phyloP scores from a whole-genome alignment of 2,888 invertebrate species.

The Ophion obscuratus region DNA sequence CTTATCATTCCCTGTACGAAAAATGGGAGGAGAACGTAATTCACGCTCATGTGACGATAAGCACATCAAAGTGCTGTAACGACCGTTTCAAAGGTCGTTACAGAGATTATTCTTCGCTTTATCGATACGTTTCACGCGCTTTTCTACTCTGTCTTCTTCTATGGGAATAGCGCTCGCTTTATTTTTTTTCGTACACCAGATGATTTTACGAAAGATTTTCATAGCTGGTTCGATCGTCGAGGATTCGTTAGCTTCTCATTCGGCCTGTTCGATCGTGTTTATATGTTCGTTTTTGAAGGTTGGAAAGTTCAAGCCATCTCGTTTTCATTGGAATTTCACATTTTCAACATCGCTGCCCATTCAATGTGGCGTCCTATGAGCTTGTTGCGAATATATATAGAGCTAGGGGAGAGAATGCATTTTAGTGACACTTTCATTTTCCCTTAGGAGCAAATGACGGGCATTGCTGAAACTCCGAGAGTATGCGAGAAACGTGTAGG shows the following conservation, averaged over 20 bases:
- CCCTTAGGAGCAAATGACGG: neutral
- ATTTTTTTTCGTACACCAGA: neutral
- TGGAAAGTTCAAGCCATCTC: neutral
- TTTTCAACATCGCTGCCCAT: neutral
- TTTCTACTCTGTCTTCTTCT: neutral
- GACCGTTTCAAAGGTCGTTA: slow-evolving; percentile 1
- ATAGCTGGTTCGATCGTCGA: neutral
- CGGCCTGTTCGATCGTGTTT: neutral
- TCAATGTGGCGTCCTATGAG: neutral
- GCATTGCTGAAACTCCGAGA: slow-evolving; percentile 25
- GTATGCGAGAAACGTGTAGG: slow-evolving; percentile 8
- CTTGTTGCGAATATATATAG: neutral
- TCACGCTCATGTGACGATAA: slow-evolving; percentile 14
- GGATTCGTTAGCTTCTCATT: neutral
- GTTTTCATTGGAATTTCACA: neutral
- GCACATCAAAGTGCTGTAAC: neutral
- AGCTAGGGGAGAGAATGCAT: neutral
- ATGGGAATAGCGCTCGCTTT: neutral
- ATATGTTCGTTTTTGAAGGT: neutral
- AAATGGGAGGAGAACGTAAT: neutral
- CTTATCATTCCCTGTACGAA: slow-evolving; percentile 22
- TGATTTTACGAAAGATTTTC: neutral
- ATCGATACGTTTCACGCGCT: neutral
- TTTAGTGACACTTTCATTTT: slow-evolving; percentile 23
- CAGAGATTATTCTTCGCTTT: slow-evolving; percentile 21